Conservation (phyloP, 2,113 vertebrate genomes). For the Epinephelus lanceolatus region DNA sequence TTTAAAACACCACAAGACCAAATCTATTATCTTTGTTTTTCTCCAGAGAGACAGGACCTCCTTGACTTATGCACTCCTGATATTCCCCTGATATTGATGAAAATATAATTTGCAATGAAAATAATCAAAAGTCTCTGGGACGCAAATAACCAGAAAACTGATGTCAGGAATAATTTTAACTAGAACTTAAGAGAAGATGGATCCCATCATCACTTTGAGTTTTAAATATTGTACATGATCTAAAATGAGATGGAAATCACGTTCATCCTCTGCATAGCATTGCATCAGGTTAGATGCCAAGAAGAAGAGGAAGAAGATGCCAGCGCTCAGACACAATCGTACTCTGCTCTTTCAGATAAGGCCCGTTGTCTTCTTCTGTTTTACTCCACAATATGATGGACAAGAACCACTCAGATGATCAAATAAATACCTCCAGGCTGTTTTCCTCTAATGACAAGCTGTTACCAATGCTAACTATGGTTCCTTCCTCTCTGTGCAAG, state of each 20-base stretch:
- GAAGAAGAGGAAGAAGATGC: not conserved
- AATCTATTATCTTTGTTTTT: not conserved
- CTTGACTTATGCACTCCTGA: not conserved
- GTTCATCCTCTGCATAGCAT: not conserved
- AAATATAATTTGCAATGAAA: conserved; percentile 24
- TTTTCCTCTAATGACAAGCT: conserved; percentile 76
- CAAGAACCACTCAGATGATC: conserved; percentile 73
- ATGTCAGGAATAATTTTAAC: not conserved
- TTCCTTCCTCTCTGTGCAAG: conserved; percentile 56
- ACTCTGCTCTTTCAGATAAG: conserved; percentile 23
- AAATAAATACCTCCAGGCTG: conserved; percentile 76
- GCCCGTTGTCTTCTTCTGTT: conserved; percentile 24
- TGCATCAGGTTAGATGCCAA: conserved; percentile 4
- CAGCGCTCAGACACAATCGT: not conserved
- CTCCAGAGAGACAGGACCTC: not conserved
- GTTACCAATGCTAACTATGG: conserved; percentile 68
- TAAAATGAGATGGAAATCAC: conserved; percentile 5
- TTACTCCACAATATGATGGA: conserved; percentile 66
- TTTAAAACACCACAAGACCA: conserved; percentile 4
- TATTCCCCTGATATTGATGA: not conserved
- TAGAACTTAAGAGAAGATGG: not conserved
- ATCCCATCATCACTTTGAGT: not conserved
- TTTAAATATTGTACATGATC: not conserved
- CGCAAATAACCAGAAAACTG: not conserved
- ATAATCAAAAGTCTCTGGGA: conserved; percentile 3